A percentile compares a stretch with the other conserved stretches of the same genome.
Evolutionary conservation across 1,140 invertebrate genomes (phyloP).

Genomic region (Arctopsyche grandis): DNA sequence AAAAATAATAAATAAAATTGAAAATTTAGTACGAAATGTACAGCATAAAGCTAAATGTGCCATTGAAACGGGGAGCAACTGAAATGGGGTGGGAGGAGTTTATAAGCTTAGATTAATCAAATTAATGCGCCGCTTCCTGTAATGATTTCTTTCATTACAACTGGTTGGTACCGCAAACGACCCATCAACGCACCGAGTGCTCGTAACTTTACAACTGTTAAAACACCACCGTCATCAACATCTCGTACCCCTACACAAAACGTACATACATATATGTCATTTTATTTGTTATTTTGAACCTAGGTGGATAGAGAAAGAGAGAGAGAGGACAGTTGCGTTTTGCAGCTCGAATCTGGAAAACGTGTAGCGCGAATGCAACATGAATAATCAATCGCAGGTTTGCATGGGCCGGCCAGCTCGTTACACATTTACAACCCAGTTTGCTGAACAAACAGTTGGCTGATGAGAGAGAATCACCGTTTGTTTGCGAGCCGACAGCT

Average conservation of each 20-base stretch:
- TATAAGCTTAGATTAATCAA: neutral
- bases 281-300: no score
- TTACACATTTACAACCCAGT: slow-evolving; percentile 32
- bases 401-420: neutral
- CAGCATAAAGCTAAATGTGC: neutral
- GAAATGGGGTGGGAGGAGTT: neutral
- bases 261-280: no score
- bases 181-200: slow-evolving; percentile 2
- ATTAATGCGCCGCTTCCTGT: slow-evolving; percentile 14
- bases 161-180: slow-evolving; percentile 1
- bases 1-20: no score
- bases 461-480: slow-evolving; percentile 32
- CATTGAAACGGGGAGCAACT: neutral
- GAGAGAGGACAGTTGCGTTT: no score
- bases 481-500: slow-evolving; percentile 25
- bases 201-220: neutral
- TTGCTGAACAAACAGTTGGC: slow-evolving; percentile 14
- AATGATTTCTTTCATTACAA: slow-evolving; percentile 14
- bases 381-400: slow-evolving; percentile 23
- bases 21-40: no score
- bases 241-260: no score
- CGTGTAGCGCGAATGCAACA: neutral
- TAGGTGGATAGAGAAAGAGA: no score
- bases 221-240: no score
- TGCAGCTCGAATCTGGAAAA: no score